These are phyloP conservation scores for Morus bassanus DNA, from an alignment of 2,797 vertebrate species.

Conservation along the genomic window DNA sequence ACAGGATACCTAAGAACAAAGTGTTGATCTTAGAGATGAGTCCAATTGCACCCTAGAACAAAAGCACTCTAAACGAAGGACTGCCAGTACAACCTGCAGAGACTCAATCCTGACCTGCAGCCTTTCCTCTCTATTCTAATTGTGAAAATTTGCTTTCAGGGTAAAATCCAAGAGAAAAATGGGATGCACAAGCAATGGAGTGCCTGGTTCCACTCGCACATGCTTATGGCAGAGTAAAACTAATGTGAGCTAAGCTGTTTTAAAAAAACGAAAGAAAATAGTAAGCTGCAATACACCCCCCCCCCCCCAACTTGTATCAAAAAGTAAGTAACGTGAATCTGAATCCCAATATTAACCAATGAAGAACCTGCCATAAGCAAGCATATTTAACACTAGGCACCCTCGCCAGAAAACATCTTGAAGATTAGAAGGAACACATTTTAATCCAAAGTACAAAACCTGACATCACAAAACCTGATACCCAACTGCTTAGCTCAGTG, in stretches of 20 bases:
- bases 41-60: background rate
- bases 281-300: background rate
- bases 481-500: background rate
- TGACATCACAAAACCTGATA: background rate
- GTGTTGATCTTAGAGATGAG: accelerated
- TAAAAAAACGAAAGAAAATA: background rate
- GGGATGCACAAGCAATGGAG: background rate
- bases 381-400: background rate
- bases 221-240: background rate
- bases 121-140: background rate
- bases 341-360: background rate
- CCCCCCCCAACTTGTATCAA: background rate
- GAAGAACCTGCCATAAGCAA: background rate
- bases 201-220: no score
- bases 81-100: background rate
- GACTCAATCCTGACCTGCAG: background rate
- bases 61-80: background rate
- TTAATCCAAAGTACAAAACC: background rate
- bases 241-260: background rate
- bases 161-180: background rate
- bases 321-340: background rate
- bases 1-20: background rate
- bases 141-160: background rate
- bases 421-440: background rate
- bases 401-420: background rate